Percentiles rank a stretch among this genome's conserved stretches.
phyloP scores from a whole-genome alignment of 30 jellyfish, hydroid and myxozoan species.

The Nemopilema nomurai region DNA sequence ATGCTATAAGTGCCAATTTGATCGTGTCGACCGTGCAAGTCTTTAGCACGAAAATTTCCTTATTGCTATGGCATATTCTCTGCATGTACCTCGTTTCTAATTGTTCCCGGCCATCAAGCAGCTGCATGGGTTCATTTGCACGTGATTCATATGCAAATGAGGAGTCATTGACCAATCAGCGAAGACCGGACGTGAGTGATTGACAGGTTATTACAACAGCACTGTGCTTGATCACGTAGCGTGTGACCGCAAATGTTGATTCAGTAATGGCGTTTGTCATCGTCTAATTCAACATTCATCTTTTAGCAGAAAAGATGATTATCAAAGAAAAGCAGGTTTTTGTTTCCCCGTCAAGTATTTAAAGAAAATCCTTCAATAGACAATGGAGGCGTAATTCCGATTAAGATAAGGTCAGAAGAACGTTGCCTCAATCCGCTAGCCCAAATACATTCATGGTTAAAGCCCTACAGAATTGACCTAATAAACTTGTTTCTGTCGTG shows the following conservation, averaged over 20 bases:
- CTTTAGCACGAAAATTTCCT: conserved; percentile 57
- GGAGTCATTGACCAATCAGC: conserved; percentile 79
- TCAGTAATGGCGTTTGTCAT: conserved; percentile 86
- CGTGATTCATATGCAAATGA: conserved; percentile 74
- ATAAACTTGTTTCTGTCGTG: conserved; percentile 9
- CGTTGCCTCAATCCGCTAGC: conserved; percentile 22
- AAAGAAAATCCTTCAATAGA: conserved; percentile 46
- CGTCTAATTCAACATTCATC: conserved; percentile 78
- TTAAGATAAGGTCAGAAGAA: conserved; percentile 59
- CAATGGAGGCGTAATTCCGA: conserved; percentile 85
- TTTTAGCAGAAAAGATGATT: conserved; percentile 65
- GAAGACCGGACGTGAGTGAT: conserved; percentile 77
- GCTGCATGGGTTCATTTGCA: conserved; percentile 90
- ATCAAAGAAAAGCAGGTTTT: conserved; percentile 73
- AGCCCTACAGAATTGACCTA: conserved; percentile 25
- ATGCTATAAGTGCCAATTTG: conserved; percentile 44
- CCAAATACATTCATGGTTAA: conserved; percentile 1
- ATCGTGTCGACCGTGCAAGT: conserved; percentile 58
- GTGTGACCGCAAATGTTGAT: conserved; percentile 96
- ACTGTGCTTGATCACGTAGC: conserved; percentile 87
- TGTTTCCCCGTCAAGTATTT: conserved; percentile 84
- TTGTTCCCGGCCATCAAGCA: conserved; percentile 85
- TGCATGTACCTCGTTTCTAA: conserved; percentile 82
- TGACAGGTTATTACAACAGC: conserved; percentile 83
- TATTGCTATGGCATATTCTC: conserved; percentile 73